Conservation (phyloP, 92 coral and sea anemone genomes). For the Parazoanthus swiftii region DNA sequence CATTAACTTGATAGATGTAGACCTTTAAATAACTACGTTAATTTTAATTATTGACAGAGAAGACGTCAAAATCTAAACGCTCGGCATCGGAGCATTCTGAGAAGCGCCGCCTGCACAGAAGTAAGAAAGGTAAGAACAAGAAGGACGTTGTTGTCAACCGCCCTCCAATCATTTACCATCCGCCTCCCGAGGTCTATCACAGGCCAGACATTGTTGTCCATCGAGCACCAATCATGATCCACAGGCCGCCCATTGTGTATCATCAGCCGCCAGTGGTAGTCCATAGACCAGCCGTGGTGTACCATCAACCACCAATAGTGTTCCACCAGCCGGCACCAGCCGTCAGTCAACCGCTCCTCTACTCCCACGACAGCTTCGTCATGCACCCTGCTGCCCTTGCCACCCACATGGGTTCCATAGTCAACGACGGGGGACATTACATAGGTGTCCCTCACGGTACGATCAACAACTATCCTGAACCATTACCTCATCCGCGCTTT, state of each 20-base stretch:
- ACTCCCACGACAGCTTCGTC: constrained; percentile 90
- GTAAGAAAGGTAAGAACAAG: constrained; percentile 71
- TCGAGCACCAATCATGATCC: constrained; percentile 96
- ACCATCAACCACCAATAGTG: constrained; percentile 97
- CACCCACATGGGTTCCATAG: constrained; percentile 88
- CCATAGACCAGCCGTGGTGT: constrained; percentile 97
- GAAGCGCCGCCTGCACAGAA: constrained; percentile 43
- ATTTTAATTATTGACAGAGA: not conserved
- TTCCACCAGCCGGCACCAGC: constrained; percentile 99
- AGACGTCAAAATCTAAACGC: constrained; percentile 25
- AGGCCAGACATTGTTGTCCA: constrained; percentile 98
- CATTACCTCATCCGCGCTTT: constrained; percentile 29
- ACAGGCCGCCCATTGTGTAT: constrained; percentile 97
- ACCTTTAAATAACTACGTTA: not conserved
- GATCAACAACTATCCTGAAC: constrained; percentile 76
- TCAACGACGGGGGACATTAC: constrained; percentile 93
- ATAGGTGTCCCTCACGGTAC: constrained; percentile 92
- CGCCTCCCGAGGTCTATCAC: constrained; percentile 99
- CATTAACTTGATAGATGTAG: not conserved
- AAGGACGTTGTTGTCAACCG: constrained; percentile 97
- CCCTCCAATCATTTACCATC: constrained; percentile 99
- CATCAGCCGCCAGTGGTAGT: constrained; percentile 98
- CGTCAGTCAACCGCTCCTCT: constrained; percentile 93
- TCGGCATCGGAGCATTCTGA: constrained; percentile 31
- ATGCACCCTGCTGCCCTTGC: constrained; percentile 91